phyloP scores from a whole-genome alignment of 1,140 invertebrate genomes.

The Helicoverpa armigera region DNA sequence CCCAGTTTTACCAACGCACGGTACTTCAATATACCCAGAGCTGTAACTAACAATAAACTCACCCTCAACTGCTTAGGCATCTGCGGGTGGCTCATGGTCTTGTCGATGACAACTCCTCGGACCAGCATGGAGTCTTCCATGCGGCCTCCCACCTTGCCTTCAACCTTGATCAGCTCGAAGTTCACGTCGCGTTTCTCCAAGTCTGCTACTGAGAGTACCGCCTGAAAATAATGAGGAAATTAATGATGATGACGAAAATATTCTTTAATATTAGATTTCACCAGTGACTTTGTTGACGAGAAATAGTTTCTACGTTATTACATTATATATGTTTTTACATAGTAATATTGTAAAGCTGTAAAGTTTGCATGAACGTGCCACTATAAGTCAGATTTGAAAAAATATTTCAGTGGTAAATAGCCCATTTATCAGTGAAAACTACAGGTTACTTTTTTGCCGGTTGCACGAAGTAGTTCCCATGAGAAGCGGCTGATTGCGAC shows the following conservation, averaged over 20 bases:
- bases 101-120: slow-evolving; percentile 98
- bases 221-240: slow-evolving; percentile 87
- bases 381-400: too few relatives aligned
- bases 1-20: neutral
- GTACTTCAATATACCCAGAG: too few relatives aligned
- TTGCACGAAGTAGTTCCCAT: too few relatives aligned
- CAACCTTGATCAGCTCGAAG: slow-evolving; percentile 99
- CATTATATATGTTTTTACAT: too few relatives aligned
- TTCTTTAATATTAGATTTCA: neutral
- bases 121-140: slow-evolving; percentile 99
- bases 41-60: slow-evolving; percentile 45
- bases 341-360: too few relatives aligned
- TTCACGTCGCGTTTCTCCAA: slow-evolving; percentile 98
- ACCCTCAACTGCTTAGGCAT: slow-evolving; percentile 99
- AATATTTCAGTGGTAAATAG: too few relatives aligned
- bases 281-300: too few relatives aligned
- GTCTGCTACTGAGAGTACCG: slow-evolving; percentile 97
- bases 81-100: slow-evolving; percentile 99
- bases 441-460: too few relatives aligned
- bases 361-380: too few relatives aligned
- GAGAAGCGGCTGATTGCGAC: too few relatives aligned
- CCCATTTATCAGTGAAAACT: too few relatives aligned
- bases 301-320: too few relatives aligned
- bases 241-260: slow-evolving; percentile 10
- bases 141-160: slow-evolving; percentile 98